Conservation (phyloP, 1,140 invertebrate genomes). For the Bactericera cockerelli region DNA sequence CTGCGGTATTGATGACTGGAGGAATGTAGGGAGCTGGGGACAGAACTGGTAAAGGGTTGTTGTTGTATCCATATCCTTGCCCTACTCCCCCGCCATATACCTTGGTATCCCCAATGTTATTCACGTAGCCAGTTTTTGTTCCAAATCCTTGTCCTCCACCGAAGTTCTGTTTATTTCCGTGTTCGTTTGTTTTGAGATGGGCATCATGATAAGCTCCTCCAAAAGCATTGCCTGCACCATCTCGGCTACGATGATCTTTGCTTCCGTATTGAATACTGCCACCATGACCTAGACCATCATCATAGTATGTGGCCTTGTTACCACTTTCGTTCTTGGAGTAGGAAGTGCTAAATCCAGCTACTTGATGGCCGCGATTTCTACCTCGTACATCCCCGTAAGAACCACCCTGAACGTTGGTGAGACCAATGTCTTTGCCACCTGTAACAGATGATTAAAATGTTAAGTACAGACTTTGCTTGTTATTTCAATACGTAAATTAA, state of each 20-base stretch:
- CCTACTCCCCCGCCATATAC: background rate
- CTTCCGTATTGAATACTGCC: conserved; percentile 22
- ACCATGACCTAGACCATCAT: conserved; percentile 24
- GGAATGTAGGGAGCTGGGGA: background rate
- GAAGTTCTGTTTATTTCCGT: conserved; percentile 20
- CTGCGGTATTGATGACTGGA: background rate
- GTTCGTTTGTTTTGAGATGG: conserved; percentile 19
- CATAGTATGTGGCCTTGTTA: conserved; percentile 24
- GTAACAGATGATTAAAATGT: no score
- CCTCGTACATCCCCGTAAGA: conserved; percentile 21
- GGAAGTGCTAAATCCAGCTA: conserved; percentile 24
- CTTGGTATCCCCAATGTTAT: background rate
- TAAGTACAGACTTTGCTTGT: background rate
- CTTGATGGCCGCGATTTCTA: conserved; percentile 24
- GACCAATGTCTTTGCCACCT: conserved; percentile 20
- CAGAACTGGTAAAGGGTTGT: background rate
- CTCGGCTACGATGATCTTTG: conserved; percentile 20
- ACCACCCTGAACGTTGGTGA: conserved; percentile 18
- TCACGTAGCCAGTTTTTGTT: background rate
- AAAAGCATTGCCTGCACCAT: conserved; percentile 20
- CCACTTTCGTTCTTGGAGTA: conserved; percentile 26
- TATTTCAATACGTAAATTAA: background rate
- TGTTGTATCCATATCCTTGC: background rate
- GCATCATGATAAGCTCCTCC: conserved; percentile 22
- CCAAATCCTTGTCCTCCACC: conserved; percentile 13